Evolutionary conservation across 2,113 vertebrate genomes (phyloP).

Genomic region (Semicossyphus pulcher): DNA sequence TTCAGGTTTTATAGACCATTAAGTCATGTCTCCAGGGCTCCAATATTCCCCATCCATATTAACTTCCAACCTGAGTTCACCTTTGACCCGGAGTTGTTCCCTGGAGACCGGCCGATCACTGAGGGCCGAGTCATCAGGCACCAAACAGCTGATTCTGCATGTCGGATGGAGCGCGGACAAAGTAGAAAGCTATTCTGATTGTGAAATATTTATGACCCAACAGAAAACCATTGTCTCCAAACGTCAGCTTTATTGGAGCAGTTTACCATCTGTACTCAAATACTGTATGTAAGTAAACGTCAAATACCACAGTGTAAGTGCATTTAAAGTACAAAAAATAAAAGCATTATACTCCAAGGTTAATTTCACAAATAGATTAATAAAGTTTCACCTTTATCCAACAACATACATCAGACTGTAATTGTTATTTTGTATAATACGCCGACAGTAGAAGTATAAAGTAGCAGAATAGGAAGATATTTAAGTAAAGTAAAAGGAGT

Average conservation of each 20-base stretch:
- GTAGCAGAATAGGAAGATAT: not conserved
- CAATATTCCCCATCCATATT: constrained; percentile 50
- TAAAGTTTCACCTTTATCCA: not conserved
- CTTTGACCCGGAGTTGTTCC: constrained; percentile 56
- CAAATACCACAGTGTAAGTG: not conserved
- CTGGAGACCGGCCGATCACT: constrained; percentile 22
- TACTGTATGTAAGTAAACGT: not conserved
- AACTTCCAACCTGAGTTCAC: constrained; percentile 57
- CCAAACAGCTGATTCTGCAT: constrained; percentile 49
- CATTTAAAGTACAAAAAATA: too few species aligned
- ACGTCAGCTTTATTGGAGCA: constrained; percentile 18
- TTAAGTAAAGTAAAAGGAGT: not conserved
- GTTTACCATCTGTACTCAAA: not conserved
- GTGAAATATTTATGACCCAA: constrained; percentile 49
- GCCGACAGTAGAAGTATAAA: not conserved
- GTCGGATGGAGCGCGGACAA: constrained; percentile 21
- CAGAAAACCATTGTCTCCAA: constrained; percentile 21
- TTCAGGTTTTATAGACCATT: constrained; percentile 60
- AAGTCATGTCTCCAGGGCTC: constrained; percentile 54
- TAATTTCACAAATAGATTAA: not conserved
- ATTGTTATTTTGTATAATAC: too few species aligned
- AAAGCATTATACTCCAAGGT: not conserved
- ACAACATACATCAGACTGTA: too few species aligned
- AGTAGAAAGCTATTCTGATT: constrained; percentile 19
- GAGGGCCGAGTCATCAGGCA: constrained; percentile 33